A percentile compares a stretch with the other conserved stretches of the same genome.
phyloP scores from a whole-genome alignment of 2,113 vertebrate species.

The Agapornis roseicollis region DNA sequence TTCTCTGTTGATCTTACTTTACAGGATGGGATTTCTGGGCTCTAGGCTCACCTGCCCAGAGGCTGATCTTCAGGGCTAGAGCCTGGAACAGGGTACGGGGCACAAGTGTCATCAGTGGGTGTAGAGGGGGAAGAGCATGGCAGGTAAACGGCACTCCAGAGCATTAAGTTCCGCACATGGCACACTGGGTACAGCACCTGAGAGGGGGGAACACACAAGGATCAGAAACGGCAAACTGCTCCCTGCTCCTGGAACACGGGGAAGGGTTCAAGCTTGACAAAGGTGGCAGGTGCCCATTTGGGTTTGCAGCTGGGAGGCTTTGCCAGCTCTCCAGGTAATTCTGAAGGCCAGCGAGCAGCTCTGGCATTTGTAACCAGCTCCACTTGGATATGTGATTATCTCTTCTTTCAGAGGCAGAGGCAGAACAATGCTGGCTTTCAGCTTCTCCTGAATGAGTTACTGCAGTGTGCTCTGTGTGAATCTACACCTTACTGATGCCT shows the following conservation, averaged over 20 bases:
- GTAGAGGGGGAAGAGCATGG: constrained; percentile 94
- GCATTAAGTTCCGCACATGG: constrained; percentile 94
- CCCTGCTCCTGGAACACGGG: neutral
- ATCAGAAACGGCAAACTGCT: neutral
- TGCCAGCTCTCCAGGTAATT: neutral
- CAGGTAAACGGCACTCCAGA: constrained; percentile 96
- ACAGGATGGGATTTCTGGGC: constrained; percentile 48
- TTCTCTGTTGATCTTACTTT: constrained; percentile 73
- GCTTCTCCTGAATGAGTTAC: neutral
- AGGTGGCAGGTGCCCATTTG: neutral
- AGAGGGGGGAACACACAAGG: neutral
- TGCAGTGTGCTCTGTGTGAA: neutral
- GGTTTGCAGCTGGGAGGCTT: neutral
- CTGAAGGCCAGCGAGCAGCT: neutral
- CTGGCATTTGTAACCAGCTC: neutral
- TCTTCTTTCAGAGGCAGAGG: neutral
- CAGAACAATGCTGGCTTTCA: neutral
- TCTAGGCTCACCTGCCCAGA: constrained; percentile 88
- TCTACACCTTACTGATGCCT: neutral
- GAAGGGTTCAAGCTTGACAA: neutral
- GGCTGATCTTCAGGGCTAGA: constrained; percentile 87
- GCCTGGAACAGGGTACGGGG: constrained; percentile 88
- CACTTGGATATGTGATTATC: neutral
- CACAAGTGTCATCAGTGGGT: constrained; percentile 89
- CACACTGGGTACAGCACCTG: constrained; percentile 97